Conservation (phyloP, 2,797 vertebrate genomes). For the Sylvia borin region DNA sequence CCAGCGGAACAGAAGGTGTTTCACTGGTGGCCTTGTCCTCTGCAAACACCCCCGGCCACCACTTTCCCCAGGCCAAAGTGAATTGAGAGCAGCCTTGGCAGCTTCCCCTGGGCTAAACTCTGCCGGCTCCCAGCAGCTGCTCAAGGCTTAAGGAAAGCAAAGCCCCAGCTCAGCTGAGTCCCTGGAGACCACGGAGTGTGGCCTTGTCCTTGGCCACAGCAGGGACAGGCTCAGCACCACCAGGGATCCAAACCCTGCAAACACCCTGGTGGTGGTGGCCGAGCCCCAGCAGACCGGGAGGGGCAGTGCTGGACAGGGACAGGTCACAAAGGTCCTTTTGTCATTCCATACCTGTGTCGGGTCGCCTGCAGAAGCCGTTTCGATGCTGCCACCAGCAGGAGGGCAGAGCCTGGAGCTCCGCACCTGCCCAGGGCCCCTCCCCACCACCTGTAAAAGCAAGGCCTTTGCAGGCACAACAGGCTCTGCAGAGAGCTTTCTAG, state of each 20-base stretch:
- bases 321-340: background rate
- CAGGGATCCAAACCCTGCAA: background rate
- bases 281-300: rapidly evolving
- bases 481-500: background rate
- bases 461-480: background rate
- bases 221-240: rapidly evolving
- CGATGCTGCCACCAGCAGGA: constrained; percentile 30
- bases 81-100: background rate
- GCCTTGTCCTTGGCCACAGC: rapidly evolving
- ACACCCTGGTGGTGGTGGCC: background rate
- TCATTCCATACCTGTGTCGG: rapidly evolving
- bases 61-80: background rate
- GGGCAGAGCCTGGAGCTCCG: background rate
- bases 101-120: background rate
- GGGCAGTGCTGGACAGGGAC: background rate
- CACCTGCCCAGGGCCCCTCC: background rate
- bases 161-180: background rate
- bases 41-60: background rate
- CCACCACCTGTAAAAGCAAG: background rate
- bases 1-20: constrained; percentile 66
- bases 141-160: background rate
- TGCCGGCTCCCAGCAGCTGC: rapidly evolving
- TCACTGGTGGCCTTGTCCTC: constrained; percentile 17
- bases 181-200: rapidly evolving
- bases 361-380: background rate